Evolutionary conservation across 2,888 invertebrate genomes (phyloP).

Genomic region (Sinodicranocentrus sp.): DNA sequence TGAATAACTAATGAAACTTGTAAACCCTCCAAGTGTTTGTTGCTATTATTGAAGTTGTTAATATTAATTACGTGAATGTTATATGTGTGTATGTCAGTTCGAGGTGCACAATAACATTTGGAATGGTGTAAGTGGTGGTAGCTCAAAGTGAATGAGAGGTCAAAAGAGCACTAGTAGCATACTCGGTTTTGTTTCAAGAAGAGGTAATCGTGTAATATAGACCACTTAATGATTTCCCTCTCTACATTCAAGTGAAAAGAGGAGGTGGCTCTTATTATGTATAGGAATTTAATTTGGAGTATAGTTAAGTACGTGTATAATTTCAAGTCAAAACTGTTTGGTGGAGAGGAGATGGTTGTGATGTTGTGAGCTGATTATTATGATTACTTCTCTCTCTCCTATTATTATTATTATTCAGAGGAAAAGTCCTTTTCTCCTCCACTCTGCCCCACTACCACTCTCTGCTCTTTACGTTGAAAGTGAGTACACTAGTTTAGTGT

Average conservation of each 20-base stretch:
- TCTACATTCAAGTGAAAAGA: neutral
- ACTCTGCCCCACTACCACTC: neutral
- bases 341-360: neutral
- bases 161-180: slow-evolving; percentile 62
- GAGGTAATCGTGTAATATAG: slow-evolving; percentile 60
- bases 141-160: slow-evolving; percentile 50
- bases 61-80: slow-evolving; percentile 40
- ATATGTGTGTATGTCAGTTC: slow-evolving; percentile 25
- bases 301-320: no score
- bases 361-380: slow-evolving; percentile 50
- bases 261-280: no score
- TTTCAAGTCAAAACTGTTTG: neutral
- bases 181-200: slow-evolving; percentile 66
- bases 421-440: slow-evolving; percentile 47
- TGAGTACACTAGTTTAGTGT: slow-evolving; percentile 62
- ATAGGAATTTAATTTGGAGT: neutral
- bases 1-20: no score
- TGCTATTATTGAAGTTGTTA: slow-evolving; percentile 36
- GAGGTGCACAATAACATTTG: no score
- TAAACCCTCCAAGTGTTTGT: slow-evolving; percentile 24
- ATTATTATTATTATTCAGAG: slow-evolving; percentile 54
- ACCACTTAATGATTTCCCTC: no score
- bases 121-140: no score
- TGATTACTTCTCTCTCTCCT: slow-evolving; percentile 42
- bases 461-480: slow-evolving; percentile 35